Evolutionary conservation across 2,797 vertebrate species (phyloP).

Genomic region (Chrysocyon brachyurus): DNA sequence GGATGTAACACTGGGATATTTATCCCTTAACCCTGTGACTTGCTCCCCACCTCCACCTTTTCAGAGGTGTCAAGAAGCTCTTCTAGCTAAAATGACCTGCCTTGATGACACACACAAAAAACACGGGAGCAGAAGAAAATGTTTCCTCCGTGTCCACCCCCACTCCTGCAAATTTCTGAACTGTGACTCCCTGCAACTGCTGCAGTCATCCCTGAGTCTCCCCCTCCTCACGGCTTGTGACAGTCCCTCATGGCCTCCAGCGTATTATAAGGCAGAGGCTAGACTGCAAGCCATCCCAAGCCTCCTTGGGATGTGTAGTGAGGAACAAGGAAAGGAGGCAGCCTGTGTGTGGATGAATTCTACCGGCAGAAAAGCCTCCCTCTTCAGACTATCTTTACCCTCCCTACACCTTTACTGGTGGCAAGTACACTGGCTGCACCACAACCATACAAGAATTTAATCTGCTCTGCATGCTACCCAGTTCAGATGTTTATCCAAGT

Average conservation of each 20-base stretch:
- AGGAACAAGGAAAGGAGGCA: neutral
- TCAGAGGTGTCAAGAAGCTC: neutral
- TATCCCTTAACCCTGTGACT: neutral
- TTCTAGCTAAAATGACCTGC: neutral
- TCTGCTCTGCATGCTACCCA: neutral
- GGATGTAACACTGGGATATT: neutral
- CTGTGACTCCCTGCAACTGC: neutral
- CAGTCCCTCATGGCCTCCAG: neutral
- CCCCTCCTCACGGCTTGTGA: neutral
- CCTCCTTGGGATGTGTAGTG: neutral
- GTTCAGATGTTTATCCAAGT: slow-evolving; percentile 74
- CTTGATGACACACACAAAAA: slow-evolving; percentile 8
- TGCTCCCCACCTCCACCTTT: neutral
- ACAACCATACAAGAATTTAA: slow-evolving; percentile 59
- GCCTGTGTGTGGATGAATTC: neutral
- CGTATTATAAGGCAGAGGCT: neutral
- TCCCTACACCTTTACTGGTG: neutral
- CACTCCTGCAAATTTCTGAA: neutral
- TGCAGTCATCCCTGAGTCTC: neutral
- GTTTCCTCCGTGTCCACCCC: neutral
- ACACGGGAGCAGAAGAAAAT: neutral
- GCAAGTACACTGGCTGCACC: neutral
- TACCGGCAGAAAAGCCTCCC: neutral
- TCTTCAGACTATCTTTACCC: no score
- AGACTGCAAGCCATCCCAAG: neutral